Conservation (phyloP, 2,888 invertebrate species). For the Rotaria sp. region DNA sequence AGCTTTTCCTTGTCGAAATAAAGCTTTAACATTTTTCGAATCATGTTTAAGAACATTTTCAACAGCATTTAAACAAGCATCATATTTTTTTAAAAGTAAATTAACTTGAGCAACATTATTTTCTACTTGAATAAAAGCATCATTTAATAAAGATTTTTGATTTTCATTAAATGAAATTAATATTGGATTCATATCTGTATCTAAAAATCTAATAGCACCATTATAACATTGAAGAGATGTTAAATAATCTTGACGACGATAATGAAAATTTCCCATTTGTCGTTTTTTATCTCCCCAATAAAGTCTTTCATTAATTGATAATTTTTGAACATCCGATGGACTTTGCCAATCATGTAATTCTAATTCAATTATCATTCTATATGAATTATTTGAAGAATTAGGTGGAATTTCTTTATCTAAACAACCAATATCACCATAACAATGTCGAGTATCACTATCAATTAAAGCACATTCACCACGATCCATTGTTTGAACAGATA, state of each 20-base stretch:
- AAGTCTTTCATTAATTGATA: not conserved
- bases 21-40: constrained; percentile 12
- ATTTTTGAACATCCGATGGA: not conserved
- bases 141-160: not conserved
- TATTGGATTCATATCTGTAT: not conserved
- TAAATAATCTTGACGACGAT: not conserved
- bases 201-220: not conserved
- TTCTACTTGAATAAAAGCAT: not conserved
- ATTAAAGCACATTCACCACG: not conserved
- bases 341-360: constrained; percentile 9
- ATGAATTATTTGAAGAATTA: not conserved
- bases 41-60: not conserved
- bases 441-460: not conserved
- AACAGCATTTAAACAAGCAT: not conserved
- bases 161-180: not conserved
- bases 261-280: constrained; percentile 3
- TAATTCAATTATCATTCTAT: constrained; percentile 12
- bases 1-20: not conserved
- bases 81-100: not conserved
- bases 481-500: not conserved
- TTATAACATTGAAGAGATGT: not conserved
- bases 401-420: constrained; percentile 9
- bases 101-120: constrained; percentile 19
- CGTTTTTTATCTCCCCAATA: not conserved
- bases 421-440: not conserved